Percentiles rank a stretch among this genome's conserved stretches.
phyloP scores from a whole-genome alignment of 92 coral and sea anemone genomes.

The Epizoanthus scotinus region DNA sequence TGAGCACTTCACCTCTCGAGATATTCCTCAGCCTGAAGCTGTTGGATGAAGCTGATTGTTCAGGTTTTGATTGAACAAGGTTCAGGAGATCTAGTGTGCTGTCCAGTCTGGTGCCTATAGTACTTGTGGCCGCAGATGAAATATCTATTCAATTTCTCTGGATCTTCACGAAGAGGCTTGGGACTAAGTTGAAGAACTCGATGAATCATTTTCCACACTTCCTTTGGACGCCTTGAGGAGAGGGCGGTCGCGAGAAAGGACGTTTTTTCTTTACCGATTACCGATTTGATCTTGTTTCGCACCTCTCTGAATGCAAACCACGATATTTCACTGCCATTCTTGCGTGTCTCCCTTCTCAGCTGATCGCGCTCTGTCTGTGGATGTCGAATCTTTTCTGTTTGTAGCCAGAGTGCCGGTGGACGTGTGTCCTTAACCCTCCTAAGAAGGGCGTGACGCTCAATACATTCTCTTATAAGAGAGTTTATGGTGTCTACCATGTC shows the following conservation, averaged over 20 bases:
- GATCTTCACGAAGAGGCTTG: too few relatives aligned
- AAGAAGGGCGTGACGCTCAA: slow-evolving; percentile 60
- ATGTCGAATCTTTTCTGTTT: slow-evolving; percentile 40
- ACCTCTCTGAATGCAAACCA: slow-evolving; percentile 55
- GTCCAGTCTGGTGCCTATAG: too few relatives aligned
- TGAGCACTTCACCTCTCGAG: too few relatives aligned
- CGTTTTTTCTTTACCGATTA: slow-evolving; percentile 43
- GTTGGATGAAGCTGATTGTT: too few relatives aligned
- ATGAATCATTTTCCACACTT: too few relatives aligned
- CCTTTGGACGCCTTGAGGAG: too few relatives aligned
- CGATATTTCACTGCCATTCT: background rate
- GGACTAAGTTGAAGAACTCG: too few relatives aligned
- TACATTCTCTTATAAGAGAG: slow-evolving; percentile 42
- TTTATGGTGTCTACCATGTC: slow-evolving; percentile 34
- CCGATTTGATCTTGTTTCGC: slow-evolving; percentile 46
- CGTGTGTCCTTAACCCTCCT: slow-evolving; percentile 59
- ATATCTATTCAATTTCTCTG: too few relatives aligned
- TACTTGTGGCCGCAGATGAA: too few relatives aligned
- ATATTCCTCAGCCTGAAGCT: too few relatives aligned
- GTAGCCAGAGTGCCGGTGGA: slow-evolving; percentile 71
- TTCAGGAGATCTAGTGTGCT: too few relatives aligned
- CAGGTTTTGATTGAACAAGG: too few relatives aligned
- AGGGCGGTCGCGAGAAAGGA: slow-evolving; percentile 38
- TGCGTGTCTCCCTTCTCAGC: slow-evolving; percentile 24
- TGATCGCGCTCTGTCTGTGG: slow-evolving; percentile 46